Percentiles rank a stretch among this genome's conserved stretches.
These are phyloP conservation scores for Choristoneura rosaceana DNA, from an alignment of 2,888 invertebrate species.

Conservation along the genomic window DNA sequence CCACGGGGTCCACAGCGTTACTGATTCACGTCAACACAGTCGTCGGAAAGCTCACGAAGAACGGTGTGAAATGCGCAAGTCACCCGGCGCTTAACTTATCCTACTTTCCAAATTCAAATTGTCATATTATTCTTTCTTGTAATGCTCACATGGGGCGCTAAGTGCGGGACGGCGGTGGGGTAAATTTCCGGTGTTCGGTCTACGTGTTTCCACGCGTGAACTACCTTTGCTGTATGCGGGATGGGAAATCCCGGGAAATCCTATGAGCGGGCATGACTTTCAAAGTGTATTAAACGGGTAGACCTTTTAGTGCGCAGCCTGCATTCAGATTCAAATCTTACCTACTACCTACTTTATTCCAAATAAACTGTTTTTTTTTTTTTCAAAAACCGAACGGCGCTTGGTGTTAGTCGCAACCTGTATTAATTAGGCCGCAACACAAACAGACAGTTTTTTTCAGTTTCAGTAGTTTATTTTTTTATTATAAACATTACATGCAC, in stretches of 20 bases:
- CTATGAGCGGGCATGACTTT: slow-evolving; percentile 15
- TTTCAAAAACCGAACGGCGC: too few relatives aligned
- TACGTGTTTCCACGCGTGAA: slow-evolving; percentile 56
- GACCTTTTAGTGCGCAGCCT: background rate
- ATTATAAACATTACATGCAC: too few relatives aligned
- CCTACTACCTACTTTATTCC: too few relatives aligned
- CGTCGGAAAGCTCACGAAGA: slow-evolving; percentile 63
- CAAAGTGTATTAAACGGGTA: background rate
- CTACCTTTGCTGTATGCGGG: slow-evolving; percentile 18
- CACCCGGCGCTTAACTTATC: slow-evolving; percentile 77
- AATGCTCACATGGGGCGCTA: slow-evolving; percentile 63
- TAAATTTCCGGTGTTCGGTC: slow-evolving; percentile 59
- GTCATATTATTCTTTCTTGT: slow-evolving; percentile 50
- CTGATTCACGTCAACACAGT: slow-evolving; percentile 69
- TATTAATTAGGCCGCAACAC: too few relatives aligned
- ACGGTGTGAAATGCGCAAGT: slow-evolving; percentile 82
- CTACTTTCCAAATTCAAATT: slow-evolving; percentile 71
- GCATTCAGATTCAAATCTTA: too few relatives aligned
- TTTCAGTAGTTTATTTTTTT: too few relatives aligned
- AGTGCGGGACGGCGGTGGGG: slow-evolving; percentile 55
- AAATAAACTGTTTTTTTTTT: too few relatives aligned
- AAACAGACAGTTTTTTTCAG: too few relatives aligned
- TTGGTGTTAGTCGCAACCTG: too few relatives aligned
- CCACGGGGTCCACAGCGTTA: slow-evolving; percentile 58
- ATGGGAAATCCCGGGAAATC: slow-evolving; percentile 5